Conservation (phyloP, 2,797 vertebrate species). For the Australoheros facetus region DNA sequence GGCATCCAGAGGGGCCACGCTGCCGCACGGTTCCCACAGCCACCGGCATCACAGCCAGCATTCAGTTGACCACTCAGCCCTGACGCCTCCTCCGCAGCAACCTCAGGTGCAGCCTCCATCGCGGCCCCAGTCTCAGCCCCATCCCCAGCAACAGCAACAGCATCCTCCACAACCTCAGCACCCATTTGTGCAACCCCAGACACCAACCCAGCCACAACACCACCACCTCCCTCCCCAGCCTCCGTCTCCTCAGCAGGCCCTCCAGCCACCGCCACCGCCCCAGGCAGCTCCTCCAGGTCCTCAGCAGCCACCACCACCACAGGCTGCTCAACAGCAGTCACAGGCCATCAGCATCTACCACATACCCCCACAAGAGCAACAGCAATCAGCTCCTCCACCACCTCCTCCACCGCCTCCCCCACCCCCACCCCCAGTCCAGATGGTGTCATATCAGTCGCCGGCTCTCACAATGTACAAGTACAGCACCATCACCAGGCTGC, state of each 20-base stretch:
- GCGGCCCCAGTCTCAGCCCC: neutral
- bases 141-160: neutral
- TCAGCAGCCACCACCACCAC: slow-evolving; percentile 13
- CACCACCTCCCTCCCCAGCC: slow-evolving; percentile 34
- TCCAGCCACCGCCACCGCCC: neutral
- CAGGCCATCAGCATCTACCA: slow-evolving; percentile 61
- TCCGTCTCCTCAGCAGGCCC: slow-evolving; percentile 44
- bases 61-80: slow-evolving; percentile 59
- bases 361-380: slow-evolving; percentile 59
- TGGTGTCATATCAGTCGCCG: slow-evolving; percentile 80
- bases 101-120: slow-evolving; percentile 27
- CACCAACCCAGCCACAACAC: slow-evolving; percentile 1
- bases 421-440: slow-evolving; percentile 78
- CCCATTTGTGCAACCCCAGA: neutral
- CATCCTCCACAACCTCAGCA: slow-evolving; percentile 22
- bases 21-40: slow-evolving; percentile 71
- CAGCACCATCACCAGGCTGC: slow-evolving; percentile 90
- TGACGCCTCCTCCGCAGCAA: slow-evolving; percentile 49
- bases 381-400: slow-evolving; percentile 49
- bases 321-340: neutral
- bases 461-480: slow-evolving; percentile 87
- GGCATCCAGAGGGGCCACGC: slow-evolving; percentile 66
- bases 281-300: slow-evolving; percentile 7
- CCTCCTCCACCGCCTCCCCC: slow-evolving; percentile 69
- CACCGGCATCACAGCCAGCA: slow-evolving; percentile 79